phyloP scores from a whole-genome alignment of 2,797 vertebrate species.

The Urophycis tenuis region DNA sequence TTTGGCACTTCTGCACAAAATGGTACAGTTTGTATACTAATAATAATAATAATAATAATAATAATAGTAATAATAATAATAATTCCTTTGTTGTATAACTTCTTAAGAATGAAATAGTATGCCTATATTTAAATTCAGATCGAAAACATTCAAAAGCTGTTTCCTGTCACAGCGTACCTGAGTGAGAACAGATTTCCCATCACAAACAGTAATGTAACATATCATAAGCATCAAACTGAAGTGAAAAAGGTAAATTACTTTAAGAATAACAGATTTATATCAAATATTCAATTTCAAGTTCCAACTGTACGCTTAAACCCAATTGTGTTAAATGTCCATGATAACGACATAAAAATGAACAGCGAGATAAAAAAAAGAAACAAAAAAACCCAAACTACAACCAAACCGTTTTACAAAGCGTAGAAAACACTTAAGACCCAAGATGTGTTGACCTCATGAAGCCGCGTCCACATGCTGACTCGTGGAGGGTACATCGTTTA shows the following conservation, averaged over 20 bases:
- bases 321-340: slow-evolving; percentile 77
- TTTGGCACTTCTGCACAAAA: slow-evolving; percentile 89
- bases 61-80: slow-evolving; percentile 51
- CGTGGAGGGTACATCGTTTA: slow-evolving; percentile 78
- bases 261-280: slow-evolving; percentile 85
- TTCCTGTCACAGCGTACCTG: slow-evolving; percentile 99
- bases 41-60: slow-evolving; percentile 42
- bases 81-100: slow-evolving; percentile 66
- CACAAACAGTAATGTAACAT: slow-evolving; percentile 91
- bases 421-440: slow-evolving; percentile 98
- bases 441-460: slow-evolving; percentile 90
- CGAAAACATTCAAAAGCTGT: slow-evolving; percentile 99
- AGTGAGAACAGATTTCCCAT: slow-evolving; percentile 96
- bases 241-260: slow-evolving; percentile 81
- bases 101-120: slow-evolving; percentile 63
- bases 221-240: slow-evolving; percentile 86
- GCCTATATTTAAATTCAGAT: slow-evolving; percentile 79
- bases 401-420: slow-evolving; percentile 90
- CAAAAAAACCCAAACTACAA: slow-evolving; percentile 77
- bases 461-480: slow-evolving; percentile 96
- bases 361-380: slow-evolving; percentile 67
- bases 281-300: slow-evolving; percentile 89
- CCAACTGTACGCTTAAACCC: slow-evolving; percentile 72
- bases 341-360: slow-evolving; percentile 75
- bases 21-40: slow-evolving; percentile 64